phyloP scores from a whole-genome alignment of 2,797 vertebrate genomes.

The Taenioides sp. region DNA sequence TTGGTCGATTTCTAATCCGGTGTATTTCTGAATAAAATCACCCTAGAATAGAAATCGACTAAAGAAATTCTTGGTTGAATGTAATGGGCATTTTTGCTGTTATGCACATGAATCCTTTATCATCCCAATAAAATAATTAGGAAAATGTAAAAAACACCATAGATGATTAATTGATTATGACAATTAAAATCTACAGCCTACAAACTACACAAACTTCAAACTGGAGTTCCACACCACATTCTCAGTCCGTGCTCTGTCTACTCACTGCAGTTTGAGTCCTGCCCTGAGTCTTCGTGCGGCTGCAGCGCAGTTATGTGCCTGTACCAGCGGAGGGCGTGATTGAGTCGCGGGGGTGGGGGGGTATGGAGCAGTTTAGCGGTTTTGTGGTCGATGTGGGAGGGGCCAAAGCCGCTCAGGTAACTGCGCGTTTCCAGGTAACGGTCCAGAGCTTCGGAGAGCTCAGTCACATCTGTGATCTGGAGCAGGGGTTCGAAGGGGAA shows the following conservation, averaged over 20 bases:
- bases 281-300: conserved; percentile 76
- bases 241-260: conserved; percentile 43
- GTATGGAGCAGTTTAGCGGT: conserved; percentile 83
- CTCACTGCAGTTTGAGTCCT: conserved; percentile 76
- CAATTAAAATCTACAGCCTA: no score
- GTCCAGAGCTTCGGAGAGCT: conserved; percentile 85
- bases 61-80: no score
- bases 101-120: no score
- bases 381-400: conserved; percentile 87
- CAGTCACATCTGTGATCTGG: conserved; percentile 84
- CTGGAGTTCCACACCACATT: not conserved
- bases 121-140: no score
- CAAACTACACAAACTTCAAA: no score
- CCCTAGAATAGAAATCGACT: no score
- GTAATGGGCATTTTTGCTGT: no score
- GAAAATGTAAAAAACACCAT: no score
- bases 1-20: no score
- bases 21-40: no score
- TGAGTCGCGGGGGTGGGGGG: conserved; percentile 81
- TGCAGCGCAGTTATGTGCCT: conserved; percentile 90
- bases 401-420: conserved; percentile 90
- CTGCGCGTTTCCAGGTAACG: conserved; percentile 91
- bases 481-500: conserved; percentile 88
- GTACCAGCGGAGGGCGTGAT: conserved; percentile 95
- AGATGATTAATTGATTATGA: no score